A percentile compares a stretch with the other conserved stretches of the same genome.
Conservation (phyloP, 2,888 invertebrate genomes). For the Corbicula japonica region DNA sequence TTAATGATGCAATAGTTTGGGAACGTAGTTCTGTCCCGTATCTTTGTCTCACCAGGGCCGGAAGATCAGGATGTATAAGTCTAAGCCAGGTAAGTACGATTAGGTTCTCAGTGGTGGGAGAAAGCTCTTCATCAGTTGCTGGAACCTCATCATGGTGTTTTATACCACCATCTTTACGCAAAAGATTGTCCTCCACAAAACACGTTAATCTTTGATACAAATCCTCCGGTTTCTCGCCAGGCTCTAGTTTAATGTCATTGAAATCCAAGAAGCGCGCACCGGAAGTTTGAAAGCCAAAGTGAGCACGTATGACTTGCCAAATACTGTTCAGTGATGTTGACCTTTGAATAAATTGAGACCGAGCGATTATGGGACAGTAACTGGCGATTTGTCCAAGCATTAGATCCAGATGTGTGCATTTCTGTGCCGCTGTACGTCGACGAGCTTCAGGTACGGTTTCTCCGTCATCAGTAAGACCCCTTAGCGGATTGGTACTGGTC, state of each 20-base stretch:
- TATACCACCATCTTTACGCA: slow-evolving; percentile 47
- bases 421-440: slow-evolving; percentile 52
- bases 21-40: slow-evolving; percentile 66
- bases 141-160: slow-evolving; percentile 60
- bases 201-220: slow-evolving; percentile 43
- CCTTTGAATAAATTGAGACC: slow-evolving; percentile 61
- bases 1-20: too few relatives aligned
- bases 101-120: slow-evolving; percentile 63
- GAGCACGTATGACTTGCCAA: slow-evolving; percentile 57
- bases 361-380: slow-evolving; percentile 60
- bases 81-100: slow-evolving; percentile 64
- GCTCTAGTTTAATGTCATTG: slow-evolving; percentile 40
- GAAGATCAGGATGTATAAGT: slow-evolving; percentile 61
- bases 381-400: slow-evolving; percentile 70
- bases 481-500: slow-evolving; percentile 6
- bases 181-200: slow-evolving; percentile 60
- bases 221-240: slow-evolving; percentile 62
- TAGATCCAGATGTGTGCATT: slow-evolving; percentile 46
- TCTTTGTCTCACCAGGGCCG: slow-evolving; percentile 64
- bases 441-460: slow-evolving; percentile 33
- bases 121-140: too few relatives aligned
- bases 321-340: slow-evolving; percentile 55
- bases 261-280: slow-evolving; percentile 63
- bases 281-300: slow-evolving; percentile 64
- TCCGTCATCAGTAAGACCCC: slow-evolving; percentile 37